Evolutionary conservation across 2,797 vertebrate genomes (phyloP), one percentile per base, ranked within the genome.

Genomic region (Cynodonichthys magdalenae): DNA sequence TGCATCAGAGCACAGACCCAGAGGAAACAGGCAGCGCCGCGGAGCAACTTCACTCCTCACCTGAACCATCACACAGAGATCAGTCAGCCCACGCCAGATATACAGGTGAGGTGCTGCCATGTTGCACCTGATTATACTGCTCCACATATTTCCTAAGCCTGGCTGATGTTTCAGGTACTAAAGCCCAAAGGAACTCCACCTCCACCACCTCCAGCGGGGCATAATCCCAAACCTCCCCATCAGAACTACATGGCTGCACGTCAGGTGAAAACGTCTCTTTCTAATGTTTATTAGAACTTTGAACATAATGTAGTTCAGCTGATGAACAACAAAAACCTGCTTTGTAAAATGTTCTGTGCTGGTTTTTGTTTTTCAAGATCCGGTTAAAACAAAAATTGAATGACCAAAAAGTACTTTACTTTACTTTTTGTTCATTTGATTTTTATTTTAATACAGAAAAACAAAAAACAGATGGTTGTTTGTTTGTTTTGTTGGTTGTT

Each of bases 151-250:
- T 29, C 10, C 60, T 59, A 49, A 77, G 15, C 19, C 58, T 66
- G 34, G 24, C 14, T 18, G 2, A 3, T 9, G 12, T 82, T 86
- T 56, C 57, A 93, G 92, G n/a, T 1, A 14, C 63, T 42, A 7
- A 90, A 70, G 27, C 87, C 79, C 24, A 80, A 53, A 80, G 75
- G 64, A 62, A 45, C 84, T 20, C 89, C 92, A 0, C 92, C 92
- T 58, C 89, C 91, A 6, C 92, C 89, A 3, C 92, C 92, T 12
- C 65, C 86, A 45, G 73, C 81, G 1, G 88, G 77, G 44, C 83
- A 75, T 55, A 71, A 41, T 49, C 59, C 77, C 0, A 89, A 80
- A 66, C 82, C 73, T 5, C 42, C 47, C 0, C n/a, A 2, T 31
- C 72, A 60, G 18, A 87, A 74, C 69, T 92, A 87, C 79, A 49